A percentile compares a stretch with the other conserved stretches of the same genome.
Conservation (phyloP, 2,888 invertebrate genomes). For the Synanthedon formicaeformis region DNA sequence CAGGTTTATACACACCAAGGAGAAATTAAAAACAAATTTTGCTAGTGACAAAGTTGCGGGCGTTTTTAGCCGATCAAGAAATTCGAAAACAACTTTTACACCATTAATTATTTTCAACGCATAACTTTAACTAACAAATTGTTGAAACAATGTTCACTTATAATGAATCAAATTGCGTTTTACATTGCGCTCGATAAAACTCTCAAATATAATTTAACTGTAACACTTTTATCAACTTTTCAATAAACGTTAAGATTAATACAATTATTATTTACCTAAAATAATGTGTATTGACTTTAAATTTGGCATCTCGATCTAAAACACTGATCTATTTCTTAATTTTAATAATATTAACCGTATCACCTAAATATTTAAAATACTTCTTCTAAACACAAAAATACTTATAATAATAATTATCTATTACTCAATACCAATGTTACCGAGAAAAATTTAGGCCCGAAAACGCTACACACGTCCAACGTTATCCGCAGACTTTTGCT, state of each 20-base stretch:
- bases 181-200: slow-evolving; percentile 68
- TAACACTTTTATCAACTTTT: slow-evolving; percentile 68
- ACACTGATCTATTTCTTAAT: slow-evolving; percentile 62
- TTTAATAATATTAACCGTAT: slow-evolving; percentile 56
- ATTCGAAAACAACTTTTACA: slow-evolving; percentile 50
- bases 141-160: slow-evolving; percentile 68
- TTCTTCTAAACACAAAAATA: slow-evolving; percentile 68
- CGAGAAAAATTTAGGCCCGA: slow-evolving; percentile 62
- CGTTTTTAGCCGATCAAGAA: slow-evolving; percentile 11
- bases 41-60: background rate
- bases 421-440: slow-evolving; percentile 63
- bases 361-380: slow-evolving; percentile 71
- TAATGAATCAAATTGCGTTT: slow-evolving; percentile 67
- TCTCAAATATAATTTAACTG: slow-evolving; percentile 71
- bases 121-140: slow-evolving; percentile 70
- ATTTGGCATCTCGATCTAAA: slow-evolving; percentile 74
- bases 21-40: background rate
- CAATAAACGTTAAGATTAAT: slow-evolving; percentile 66
- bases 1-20: background rate
- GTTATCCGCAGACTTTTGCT: slow-evolving; percentile 11
- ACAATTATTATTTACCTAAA: slow-evolving; percentile 71
- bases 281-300: slow-evolving; percentile 76
- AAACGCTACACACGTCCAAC: slow-evolving; percentile 52
- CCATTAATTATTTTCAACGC: slow-evolving; percentile 40
- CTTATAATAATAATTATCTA: slow-evolving; percentile 67